Evolutionary conservation across 2,113 vertebrate species (phyloP).

Genomic region (Canis aureus): DNA sequence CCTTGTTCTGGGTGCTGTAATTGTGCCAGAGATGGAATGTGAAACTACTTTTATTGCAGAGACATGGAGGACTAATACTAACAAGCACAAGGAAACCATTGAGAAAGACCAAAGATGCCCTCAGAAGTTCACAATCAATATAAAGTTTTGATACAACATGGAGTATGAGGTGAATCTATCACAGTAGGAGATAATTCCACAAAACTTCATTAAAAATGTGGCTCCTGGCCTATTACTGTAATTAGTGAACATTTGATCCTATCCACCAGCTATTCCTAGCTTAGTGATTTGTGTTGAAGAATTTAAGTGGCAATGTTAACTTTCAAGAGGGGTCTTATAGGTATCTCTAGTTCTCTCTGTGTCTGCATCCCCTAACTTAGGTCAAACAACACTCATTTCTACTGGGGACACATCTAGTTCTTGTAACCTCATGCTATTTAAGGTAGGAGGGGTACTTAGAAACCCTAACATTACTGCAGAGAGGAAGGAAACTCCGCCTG

Average conservation of each 20-base stretch:
- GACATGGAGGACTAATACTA: background rate
- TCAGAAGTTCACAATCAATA: background rate
- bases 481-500: background rate
- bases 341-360: background rate
- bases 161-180: background rate
- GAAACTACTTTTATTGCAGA: background rate
- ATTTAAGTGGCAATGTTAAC: background rate
- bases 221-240: background rate
- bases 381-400: background rate
- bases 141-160: background rate
- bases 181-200: background rate
- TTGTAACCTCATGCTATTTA: background rate
- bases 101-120: background rate
- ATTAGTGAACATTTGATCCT: background rate
- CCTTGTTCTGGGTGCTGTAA: background rate
- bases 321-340: background rate
- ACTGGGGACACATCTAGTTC: background rate
- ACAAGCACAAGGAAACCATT: background rate
- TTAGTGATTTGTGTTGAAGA: background rate
- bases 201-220: background rate
- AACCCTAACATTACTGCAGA: background rate
- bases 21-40: background rate
- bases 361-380: background rate
- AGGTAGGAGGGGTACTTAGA: background rate
- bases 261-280: background rate